Evolutionary conservation across 2,888 invertebrate genomes (phyloP), one percentile per base, ranked within the genome.

Genomic region (Leptura quadrifasciata): DNA sequence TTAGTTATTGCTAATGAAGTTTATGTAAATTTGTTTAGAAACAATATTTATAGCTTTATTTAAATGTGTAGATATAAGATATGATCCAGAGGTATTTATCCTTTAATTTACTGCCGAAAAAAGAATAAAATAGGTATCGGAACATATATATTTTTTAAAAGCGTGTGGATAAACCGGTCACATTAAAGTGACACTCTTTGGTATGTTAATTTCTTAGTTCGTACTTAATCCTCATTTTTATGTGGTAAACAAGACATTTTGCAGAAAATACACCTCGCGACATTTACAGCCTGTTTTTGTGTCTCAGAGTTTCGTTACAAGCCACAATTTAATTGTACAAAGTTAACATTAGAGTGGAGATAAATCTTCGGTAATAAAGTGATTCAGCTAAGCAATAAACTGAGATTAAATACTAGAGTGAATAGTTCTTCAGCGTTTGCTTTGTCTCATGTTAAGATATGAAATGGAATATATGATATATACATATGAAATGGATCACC

Each of bases 221-320:
- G 20, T 47, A 64, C 21, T 69, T 58, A 39, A 69, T 58, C 35
- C 20, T 58, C 39, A 39, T 12, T 58, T 69, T 57, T 69, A 58
- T 69, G 57, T 60, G 39, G 60, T 69, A 69, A 69, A 69, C 58
- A 69, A 69, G 69, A 69, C 58, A 17, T 69, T 69, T 58, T 58
- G 57, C 35, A 15, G 58, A 69, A 69, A 35, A 58, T 69, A 60
- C 20, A 0, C 21, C n/a, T 20, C 21, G 21, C 21, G 69, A 69
- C 69, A 60, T n/a, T 35, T 69, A 58, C 57, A 65, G 52, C 65
- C 24, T 58, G 69, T 60, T 69, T 64, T 58, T 68, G 55, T 27
- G 20, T 24, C 57, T 17, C 12, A 21, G 5, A 20, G 24, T 5
- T 20, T 27, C n/a, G 57, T 31, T 68, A 17, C 31, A 31, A 54